Evolutionary conservation across 2,797 vertebrate species (phyloP).

Genomic region (Periophthalmus magnuspinnatus): DNA sequence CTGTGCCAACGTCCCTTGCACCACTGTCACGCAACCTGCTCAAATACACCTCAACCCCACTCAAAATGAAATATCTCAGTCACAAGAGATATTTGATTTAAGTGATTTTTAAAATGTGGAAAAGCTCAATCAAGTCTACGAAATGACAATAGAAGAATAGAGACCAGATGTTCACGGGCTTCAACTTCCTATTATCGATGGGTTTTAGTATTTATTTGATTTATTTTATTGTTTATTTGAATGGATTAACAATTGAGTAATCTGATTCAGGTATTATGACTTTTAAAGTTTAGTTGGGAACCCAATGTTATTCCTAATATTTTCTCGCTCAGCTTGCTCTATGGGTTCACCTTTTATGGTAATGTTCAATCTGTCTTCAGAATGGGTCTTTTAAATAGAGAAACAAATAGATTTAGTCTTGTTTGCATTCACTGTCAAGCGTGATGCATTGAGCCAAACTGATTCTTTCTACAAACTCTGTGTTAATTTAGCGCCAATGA

Average conservation of each 20-base stretch:
- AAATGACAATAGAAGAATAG: not conserved
- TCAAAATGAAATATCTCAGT: slow-evolving; percentile 32
- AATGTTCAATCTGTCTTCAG: no score
- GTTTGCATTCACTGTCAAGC: not conserved
- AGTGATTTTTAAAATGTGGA: not conserved
- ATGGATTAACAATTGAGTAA: no score
- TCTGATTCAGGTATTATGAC: no score
- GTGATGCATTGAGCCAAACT: not conserved
- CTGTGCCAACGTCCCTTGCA: slow-evolving; percentile 49
- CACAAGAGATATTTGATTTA: not conserved
- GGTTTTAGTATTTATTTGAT: no score
- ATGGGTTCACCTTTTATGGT: no score
- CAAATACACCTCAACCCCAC: slow-evolving; percentile 31
- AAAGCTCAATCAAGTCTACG: not conserved
- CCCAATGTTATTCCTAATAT: no score
- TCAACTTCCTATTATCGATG: no score
- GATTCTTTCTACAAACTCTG: no score
- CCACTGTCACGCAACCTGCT: slow-evolving; percentile 65
- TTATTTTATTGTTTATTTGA: no score
- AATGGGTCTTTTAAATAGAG: not conserved
- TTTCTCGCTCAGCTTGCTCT: no score
- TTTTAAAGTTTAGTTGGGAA: no score
- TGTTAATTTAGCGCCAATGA: not conserved
- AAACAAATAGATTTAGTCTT: not conserved
- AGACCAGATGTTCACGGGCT: no score